phyloP scores from a whole-genome alignment of 2,797 vertebrate genomes.

The Macroramphosus scolopax region DNA sequence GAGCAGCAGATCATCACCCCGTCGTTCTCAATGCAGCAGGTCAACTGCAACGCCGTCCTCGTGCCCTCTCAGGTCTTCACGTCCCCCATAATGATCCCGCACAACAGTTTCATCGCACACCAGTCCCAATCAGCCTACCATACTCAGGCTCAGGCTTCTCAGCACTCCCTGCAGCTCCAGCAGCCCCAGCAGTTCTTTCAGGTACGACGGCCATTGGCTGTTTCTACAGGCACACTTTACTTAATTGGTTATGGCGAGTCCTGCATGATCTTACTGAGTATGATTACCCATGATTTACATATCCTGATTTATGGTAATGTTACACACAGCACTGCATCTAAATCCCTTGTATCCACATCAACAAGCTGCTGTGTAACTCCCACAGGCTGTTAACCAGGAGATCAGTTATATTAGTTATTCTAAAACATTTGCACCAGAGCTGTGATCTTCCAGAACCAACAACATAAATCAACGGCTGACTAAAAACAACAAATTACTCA shows the following conservation, averaged over 20 bases:
- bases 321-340: constrained; percentile 17
- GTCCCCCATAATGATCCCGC: constrained; percentile 79
- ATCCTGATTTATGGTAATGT: constrained; percentile 17
- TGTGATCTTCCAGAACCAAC: constrained; percentile 5
- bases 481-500: too few species aligned
- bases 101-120: constrained; percentile 72
- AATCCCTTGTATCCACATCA: constrained; percentile 46
- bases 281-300: too few species aligned
- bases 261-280: too few species aligned
- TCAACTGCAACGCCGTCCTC: constrained; percentile 73
- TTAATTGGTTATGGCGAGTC: too few species aligned
- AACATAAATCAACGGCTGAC: too few species aligned
- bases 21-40: constrained; percentile 74
- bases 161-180: constrained; percentile 75
- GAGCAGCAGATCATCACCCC: constrained; percentile 80
- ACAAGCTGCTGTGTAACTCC: constrained; percentile 25
- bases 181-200: constrained; percentile 84
- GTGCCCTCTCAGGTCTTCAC: constrained; percentile 75
- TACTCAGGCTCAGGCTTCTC: constrained; percentile 69
- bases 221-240: too few species aligned
- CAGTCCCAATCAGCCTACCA: constrained; percentile 74
- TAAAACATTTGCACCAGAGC: constrained; percentile 6
- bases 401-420: constrained; percentile 9
- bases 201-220: constrained; percentile 44
- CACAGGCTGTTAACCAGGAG: constrained; percentile 10